These are phyloP conservation scores for Oreocharis arfaki DNA, from an alignment of 2,113 vertebrate species.

Conservation along the genomic window DNA sequence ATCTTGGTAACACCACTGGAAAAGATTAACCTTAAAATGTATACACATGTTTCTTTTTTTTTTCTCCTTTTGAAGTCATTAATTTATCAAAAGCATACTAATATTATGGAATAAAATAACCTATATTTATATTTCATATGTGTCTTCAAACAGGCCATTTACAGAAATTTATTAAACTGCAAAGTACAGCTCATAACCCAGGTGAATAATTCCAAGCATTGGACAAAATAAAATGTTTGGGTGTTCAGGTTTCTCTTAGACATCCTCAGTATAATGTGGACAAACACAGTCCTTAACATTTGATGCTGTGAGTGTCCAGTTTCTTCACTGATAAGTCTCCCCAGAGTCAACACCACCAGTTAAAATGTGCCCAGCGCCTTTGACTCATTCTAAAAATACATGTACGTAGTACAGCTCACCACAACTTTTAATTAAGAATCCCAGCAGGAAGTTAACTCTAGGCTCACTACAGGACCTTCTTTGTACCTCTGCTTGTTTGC, in stretches of 20 bases:
- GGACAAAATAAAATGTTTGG: neutral
- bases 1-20: neutral
- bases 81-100: neutral
- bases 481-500: neutral
- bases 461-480: constrained; percentile 9
- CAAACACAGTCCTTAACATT: neutral
- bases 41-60: neutral
- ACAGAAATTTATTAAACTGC: neutral
- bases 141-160: neutral
- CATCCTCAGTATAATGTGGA: neutral
- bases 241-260: neutral
- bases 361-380: neutral
- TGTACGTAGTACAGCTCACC: neutral
- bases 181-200: neutral
- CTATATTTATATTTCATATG: neutral
- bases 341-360: neutral
- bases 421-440: constrained; percentile 5
- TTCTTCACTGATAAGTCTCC: neutral
- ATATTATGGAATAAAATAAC: neutral
- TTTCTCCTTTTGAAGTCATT: neutral
- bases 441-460: neutral
- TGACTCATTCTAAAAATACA: neutral
- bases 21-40: neutral
- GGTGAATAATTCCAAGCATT: neutral
- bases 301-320: neutral